Conservation (phyloP, 2,888 invertebrate genomes). For the Lochmaea crataegi region DNA sequence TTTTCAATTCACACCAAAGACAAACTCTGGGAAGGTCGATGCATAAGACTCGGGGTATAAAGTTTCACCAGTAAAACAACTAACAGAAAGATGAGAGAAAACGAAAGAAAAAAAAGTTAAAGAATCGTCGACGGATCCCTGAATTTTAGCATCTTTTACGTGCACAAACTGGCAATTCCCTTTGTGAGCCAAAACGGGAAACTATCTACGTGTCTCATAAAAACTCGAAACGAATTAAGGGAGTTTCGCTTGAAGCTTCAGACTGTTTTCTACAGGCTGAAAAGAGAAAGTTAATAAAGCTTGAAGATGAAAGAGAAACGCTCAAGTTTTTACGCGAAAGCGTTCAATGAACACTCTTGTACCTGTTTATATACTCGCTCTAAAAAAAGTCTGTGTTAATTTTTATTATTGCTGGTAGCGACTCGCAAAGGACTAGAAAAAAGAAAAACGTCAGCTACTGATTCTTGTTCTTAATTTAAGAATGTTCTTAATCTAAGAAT, state of each 20-base stretch:
- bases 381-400: background rate
- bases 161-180: conserved; percentile 42
- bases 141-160: conserved; percentile 43
- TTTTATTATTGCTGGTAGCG: conserved; percentile 1
- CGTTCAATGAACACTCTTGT: conserved; percentile 16
- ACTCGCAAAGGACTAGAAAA: background rate
- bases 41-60: conserved; percentile 8
- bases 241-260: conserved; percentile 35
- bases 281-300: conserved; percentile 37
- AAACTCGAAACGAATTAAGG: conserved; percentile 42
- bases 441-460: background rate
- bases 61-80: conserved; percentile 36
- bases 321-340: conserved; percentile 9
- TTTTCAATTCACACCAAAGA: background rate
- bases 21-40: background rate
- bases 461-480: no score
- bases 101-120: conserved; percentile 32
- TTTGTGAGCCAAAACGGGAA: conserved; percentile 39
- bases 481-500: no score
- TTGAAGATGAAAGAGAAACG: conserved; percentile 35
- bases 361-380: conserved; percentile 5
- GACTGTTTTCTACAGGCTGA: conserved; percentile 29
- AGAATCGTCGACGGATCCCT: conserved; percentile 37
- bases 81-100: conserved; percentile 27
- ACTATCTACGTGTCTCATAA: conserved; percentile 43